phyloP scores from a whole-genome alignment of 2,797 vertebrate genomes.

The Rhyacichthys aspro region DNA sequence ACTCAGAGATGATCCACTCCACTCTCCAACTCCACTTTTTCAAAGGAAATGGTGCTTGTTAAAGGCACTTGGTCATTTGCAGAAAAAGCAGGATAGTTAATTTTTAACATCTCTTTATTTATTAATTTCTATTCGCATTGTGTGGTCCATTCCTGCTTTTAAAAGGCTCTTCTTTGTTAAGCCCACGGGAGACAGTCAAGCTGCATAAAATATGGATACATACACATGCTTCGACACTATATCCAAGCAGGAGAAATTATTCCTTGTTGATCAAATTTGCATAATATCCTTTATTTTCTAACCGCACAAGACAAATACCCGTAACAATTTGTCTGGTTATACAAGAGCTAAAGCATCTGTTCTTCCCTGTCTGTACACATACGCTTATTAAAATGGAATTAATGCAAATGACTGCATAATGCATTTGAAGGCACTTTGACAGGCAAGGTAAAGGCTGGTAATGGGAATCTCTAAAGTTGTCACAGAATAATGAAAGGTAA shows the following conservation, averaged over 20 bases:
- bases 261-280: constrained; percentile 23
- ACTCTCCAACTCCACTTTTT: constrained; percentile 7
- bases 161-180: constrained; percentile 23
- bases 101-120: constrained; percentile 66
- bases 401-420: constrained; percentile 23
- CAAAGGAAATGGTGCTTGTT: constrained; percentile 12
- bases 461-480: constrained; percentile 23
- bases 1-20: constrained; percentile 13
- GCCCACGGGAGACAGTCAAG: constrained; percentile 36
- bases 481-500: constrained; percentile 26
- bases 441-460: constrained; percentile 6
- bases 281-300: constrained; percentile 7
- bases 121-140: constrained; percentile 59
- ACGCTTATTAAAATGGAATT: constrained; percentile 21
- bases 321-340: constrained; percentile 16
- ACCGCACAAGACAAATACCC: constrained; percentile 6
- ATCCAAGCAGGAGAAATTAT: constrained; percentile 1
- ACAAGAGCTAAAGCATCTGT: constrained; percentile 14
- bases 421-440: constrained; percentile 24
- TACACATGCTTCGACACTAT: background rate
- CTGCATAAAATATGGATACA: constrained; percentile 21
- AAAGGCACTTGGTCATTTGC: constrained; percentile 36
- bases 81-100: constrained; percentile 34
- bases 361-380: constrained; percentile 6
- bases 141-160: constrained; percentile 37